These are phyloP conservation scores for Cryptoblepharus egeriae DNA, from an alignment of 2,797 vertebrate species.

Conservation along the genomic window DNA sequence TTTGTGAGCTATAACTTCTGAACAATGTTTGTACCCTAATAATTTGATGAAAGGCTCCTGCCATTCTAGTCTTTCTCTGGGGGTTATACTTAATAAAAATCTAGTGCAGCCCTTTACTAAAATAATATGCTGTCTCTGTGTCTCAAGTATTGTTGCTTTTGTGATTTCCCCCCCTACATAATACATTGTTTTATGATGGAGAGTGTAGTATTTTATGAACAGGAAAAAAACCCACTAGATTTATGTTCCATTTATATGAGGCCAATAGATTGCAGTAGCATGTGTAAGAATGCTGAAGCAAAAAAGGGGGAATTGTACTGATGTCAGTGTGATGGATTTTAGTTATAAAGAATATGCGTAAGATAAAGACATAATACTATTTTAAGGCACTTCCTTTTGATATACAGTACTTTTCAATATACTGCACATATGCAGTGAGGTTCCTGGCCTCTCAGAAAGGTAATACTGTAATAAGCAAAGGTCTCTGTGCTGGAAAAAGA, in stretches of 20 bases:
- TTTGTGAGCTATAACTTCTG: background rate
- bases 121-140: background rate
- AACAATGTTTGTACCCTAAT: constrained; percentile 49
- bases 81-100: constrained; percentile 38
- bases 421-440: background rate
- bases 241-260: constrained; percentile 50
- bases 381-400: background rate
- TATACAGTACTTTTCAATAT: background rate
- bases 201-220: constrained; percentile 31
- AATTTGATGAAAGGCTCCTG: constrained; percentile 39
- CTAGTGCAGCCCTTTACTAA: constrained; percentile 1
- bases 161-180: constrained; percentile 15
- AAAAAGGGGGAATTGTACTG: constrained; percentile 12
- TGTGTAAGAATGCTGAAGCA: constrained; percentile 28
- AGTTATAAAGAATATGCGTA: background rate
- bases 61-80: constrained; percentile 45
- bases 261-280: constrained; percentile 21
- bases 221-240: constrained; percentile 27
- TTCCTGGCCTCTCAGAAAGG: background rate
- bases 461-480: background rate
- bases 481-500: background rate
- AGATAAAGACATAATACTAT: constrained; percentile 10
- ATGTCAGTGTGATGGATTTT: constrained; percentile 10
- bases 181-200: constrained; percentile 35
- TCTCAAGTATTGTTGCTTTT: constrained; percentile 40